Conservation (phyloP, 1,140 invertebrate genomes). For the Dufourea novaeangliae region DNA sequence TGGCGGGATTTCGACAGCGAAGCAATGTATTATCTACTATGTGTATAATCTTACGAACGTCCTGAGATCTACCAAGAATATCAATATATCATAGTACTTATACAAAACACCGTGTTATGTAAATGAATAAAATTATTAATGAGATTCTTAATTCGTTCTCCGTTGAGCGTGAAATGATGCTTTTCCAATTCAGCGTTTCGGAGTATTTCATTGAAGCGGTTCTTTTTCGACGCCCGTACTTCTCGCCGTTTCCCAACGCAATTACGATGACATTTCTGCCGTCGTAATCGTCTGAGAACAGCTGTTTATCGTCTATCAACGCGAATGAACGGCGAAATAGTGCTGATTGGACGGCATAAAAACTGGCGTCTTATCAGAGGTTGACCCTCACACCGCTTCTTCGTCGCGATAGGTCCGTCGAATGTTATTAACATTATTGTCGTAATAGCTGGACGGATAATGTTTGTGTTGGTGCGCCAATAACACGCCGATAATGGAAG, state of each 20-base stretch:
- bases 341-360: slow-evolving; percentile 10
- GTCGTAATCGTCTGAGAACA: background rate
- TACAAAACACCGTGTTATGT: no score
- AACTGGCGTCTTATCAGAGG: slow-evolving; percentile 45
- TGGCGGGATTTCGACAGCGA: no score
- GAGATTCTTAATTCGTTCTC: no score
- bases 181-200: background rate
- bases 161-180: background rate
- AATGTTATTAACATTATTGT: slow-evolving; percentile 43
- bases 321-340: slow-evolving; percentile 28
- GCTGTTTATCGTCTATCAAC: slow-evolving; percentile 15
- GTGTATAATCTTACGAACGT: background rate
- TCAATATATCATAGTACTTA: background rate
- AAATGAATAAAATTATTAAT: no score
- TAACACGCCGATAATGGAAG: slow-evolving; percentile 44
- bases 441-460: slow-evolving; percentile 17
- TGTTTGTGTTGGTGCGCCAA: slow-evolving; percentile 17
- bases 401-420: slow-evolving; percentile 15
- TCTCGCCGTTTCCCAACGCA: background rate
- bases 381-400: slow-evolving; percentile 49
- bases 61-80: background rate
- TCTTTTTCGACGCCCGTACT: background rate
- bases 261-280: no score
- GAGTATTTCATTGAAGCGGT: background rate
- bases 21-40: background rate